Evolutionary conservation across 2,113 vertebrate genomes (phyloP), one percentile per base, ranked within the genome.

Genomic region (Dissostichus mawsoni): DNA sequence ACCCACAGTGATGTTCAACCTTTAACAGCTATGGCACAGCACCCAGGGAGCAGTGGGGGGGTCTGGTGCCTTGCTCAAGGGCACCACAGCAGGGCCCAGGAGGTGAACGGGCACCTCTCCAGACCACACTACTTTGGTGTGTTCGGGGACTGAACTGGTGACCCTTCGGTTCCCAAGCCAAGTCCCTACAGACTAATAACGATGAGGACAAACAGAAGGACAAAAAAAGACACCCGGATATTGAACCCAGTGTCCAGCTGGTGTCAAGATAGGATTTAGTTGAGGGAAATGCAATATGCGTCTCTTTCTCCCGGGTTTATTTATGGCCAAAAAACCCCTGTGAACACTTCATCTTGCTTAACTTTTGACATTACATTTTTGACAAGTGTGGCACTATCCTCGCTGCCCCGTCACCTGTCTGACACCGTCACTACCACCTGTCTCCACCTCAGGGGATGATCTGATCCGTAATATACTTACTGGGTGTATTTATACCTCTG

Each of bases 271-370:
- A 57, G 17, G 63, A 61, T 84, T 76, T 65, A 76, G 52, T 44
- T 48, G 59, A 83, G 25, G 0, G 4, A 80, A 57, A 56, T 77
- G 13, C 48, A 57, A 66, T 45, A 23, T 69, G 59, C 79, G 48
- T 69, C 58, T 74, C 59, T 62, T 77, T 69, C 74, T 64, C 69
- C 29, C 65, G 9, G 20, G 13, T 71, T 12, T 73, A 88, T 85
- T 83, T 73, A 71, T 63, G 53, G 65, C 51, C 48, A 20, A 8
- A 36, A 76, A 45, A 57, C 69, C 20, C 25, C 53, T 65, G 25
- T 18, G 51, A 69, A 29, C 18, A 18, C 61, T 20, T 74, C 55
- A 36, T n/a, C 73, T 65, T 64, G 64, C 55, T 63, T 61, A 16
- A 5, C 23, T 56, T 58, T 78, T 78, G 36, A 65, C 64, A 69